These are phyloP conservation scores for Drosophila maculinotata DNA, from an alignment of 2,888 invertebrate genomes.

Conservation along the genomic window DNA sequence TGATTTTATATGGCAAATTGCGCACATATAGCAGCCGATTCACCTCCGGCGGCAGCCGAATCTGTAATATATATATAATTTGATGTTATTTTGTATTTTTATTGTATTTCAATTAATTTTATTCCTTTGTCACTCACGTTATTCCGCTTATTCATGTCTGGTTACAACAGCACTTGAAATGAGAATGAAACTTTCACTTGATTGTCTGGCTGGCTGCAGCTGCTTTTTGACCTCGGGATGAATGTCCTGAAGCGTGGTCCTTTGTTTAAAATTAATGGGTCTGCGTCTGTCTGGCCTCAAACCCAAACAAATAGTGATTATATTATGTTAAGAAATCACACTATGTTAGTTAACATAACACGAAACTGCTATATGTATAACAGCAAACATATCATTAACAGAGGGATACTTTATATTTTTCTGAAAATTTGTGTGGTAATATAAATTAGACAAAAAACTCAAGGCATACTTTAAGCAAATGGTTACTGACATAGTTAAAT, in stretches of 20 bases:
- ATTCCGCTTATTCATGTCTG: constrained; percentile 83
- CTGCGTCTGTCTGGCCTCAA: constrained; percentile 73
- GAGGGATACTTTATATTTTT: not conserved
- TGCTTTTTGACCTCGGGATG: constrained; percentile 73
- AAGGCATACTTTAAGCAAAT: no score
- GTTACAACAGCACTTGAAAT: constrained; percentile 57
- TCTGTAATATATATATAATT: constrained; percentile 89
- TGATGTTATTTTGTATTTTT: constrained; percentile 18
- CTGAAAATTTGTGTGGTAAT: no score
- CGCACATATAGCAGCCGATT: constrained; percentile 98
- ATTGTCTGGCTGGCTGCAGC: constrained; percentile 34
- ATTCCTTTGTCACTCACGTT: constrained; percentile 76
- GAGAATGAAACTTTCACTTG: constrained; percentile 75
- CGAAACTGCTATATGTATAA: constrained; percentile 16
- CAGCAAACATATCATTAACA: not conserved
- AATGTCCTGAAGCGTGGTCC: constrained; percentile 76
- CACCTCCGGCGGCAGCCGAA: constrained; percentile 98
- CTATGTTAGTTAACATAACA: constrained; percentile 18
- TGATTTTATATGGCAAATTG: constrained; percentile 99
- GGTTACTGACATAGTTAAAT: no score
- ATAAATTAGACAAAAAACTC: no score
- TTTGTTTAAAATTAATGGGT: constrained; percentile 74
- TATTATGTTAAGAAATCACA: constrained; percentile 21
- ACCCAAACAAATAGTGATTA: constrained; percentile 68
- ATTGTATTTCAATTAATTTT: constrained; percentile 32